phyloP scores from a whole-genome alignment of 2,888 invertebrate genomes.

The Eupithecia subfuscata region DNA sequence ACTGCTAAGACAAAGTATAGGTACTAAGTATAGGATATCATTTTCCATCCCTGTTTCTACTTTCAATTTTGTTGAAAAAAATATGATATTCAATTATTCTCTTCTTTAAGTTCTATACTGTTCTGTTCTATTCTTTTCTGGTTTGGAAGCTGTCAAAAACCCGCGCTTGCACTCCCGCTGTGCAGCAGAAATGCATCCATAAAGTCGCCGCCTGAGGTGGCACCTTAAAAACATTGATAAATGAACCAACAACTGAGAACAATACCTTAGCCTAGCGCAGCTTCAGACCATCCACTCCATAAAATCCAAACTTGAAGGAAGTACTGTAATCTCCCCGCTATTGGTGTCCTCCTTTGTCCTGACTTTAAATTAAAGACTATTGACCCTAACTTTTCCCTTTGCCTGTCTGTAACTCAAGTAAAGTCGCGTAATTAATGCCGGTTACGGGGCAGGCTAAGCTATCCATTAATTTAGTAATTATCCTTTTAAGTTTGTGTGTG shows the following conservation, averaged over 20 bases:
- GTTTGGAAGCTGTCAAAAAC: too few relatives aligned
- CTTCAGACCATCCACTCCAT: slow-evolving; percentile 49
- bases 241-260: neutral
- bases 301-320: slow-evolving; percentile 51
- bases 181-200: neutral
- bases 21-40: too few relatives aligned
- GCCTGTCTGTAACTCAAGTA: slow-evolving; percentile 56
- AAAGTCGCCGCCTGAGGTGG: neutral
- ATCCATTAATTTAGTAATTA: slow-evolving; percentile 15
- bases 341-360: slow-evolving; percentile 72
- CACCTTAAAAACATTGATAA: neutral
- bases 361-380: slow-evolving; percentile 77
- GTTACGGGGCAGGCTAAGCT: slow-evolving; percentile 8
- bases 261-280: neutral
- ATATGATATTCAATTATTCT: too few relatives aligned
- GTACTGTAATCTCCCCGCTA: slow-evolving; percentile 69
- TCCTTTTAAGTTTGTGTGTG: neutral
- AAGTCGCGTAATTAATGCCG: slow-evolving; percentile 49
- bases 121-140: too few relatives aligned
- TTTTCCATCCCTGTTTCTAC: too few relatives aligned
- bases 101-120: too few relatives aligned
- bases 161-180: too few relatives aligned
- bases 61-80: too few relatives aligned
- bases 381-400: slow-evolving; percentile 69
- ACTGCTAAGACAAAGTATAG: too few relatives aligned